These are phyloP conservation scores for Brachyalestes nurse DNA, from an alignment of 2,797 vertebrate species.

Conservation along the genomic window DNA sequence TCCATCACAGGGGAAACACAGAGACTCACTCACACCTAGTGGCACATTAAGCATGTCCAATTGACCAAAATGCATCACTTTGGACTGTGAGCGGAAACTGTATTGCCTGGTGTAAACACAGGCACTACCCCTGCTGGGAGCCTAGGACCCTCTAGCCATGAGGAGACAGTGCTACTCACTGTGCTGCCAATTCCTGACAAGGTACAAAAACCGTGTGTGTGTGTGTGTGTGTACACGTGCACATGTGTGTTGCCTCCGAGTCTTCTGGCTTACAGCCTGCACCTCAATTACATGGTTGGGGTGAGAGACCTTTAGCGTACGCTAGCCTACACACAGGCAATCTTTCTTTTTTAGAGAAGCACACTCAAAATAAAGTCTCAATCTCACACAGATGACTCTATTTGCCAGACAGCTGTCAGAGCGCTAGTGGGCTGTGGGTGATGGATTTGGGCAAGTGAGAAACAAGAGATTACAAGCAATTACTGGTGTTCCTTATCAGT, in stretches of 20 bases:
- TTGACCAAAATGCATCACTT: no score
- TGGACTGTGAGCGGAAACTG: no score
- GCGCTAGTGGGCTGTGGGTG: neutral
- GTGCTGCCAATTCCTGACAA: neutral
- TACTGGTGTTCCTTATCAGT: neutral
- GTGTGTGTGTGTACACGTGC: no score
- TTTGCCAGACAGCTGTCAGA: constrained; percentile 17
- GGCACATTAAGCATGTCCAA: no score
- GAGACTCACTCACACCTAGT: no score
- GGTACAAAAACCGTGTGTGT: neutral
- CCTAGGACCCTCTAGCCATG: no score
- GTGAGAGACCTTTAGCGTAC: constrained; percentile 26
- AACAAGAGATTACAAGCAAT: constrained; percentile 21
- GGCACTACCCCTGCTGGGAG: no score
- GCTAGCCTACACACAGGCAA: neutral
- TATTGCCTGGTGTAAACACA: no score
- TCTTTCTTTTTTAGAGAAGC: neutral
- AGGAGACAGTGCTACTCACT: no score
- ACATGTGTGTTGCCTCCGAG: constrained; percentile 12
- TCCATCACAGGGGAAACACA: no score
- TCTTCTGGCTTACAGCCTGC: constrained; percentile 6
- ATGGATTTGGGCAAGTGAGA: neutral
- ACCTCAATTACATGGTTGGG: constrained; percentile 15
- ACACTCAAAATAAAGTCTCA: neutral
- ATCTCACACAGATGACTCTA: neutral